A percentile compares a stretch with the other conserved stretches of the same genome.
Conservation (phyloP, 2,113 vertebrate genomes). For the Pseudopipra pipra region DNA sequence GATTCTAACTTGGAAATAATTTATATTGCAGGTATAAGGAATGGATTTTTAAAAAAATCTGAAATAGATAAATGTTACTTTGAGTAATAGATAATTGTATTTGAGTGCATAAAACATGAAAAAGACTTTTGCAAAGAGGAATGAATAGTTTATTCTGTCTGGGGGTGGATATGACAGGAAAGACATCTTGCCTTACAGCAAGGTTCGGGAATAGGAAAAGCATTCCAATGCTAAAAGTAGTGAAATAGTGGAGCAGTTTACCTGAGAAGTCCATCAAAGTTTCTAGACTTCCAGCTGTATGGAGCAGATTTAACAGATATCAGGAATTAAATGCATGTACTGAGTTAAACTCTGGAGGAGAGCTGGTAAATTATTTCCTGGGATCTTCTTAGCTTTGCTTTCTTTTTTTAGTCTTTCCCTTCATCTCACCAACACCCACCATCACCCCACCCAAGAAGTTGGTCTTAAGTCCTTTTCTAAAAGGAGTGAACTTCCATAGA, state of each 20-base stretch:
- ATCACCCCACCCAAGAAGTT: rapidly evolving
- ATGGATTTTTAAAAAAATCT: not conserved
- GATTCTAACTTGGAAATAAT: not conserved
- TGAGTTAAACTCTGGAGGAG: not conserved
- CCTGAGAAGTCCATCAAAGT: not conserved
- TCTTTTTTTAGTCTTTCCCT: not conserved
- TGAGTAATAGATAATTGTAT: not conserved
- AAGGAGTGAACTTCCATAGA: not conserved
- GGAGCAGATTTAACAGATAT: not conserved
- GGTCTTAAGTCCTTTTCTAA: not conserved
- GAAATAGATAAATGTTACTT: not conserved
- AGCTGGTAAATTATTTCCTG: not conserved
- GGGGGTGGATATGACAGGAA: not conserved
- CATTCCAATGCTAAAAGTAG: not conserved
- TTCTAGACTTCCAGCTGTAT: not conserved
- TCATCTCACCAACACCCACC: not conserved
- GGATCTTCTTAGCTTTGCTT: not conserved
- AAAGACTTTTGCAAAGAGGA: not conserved
- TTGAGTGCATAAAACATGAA: not conserved
- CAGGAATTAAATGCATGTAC: not conserved
- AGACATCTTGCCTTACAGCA: not conserved
- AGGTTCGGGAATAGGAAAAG: not conserved
- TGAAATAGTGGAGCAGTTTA: not conserved
- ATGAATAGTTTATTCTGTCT: not conserved
- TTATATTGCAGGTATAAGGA: not conserved